Percentiles rank a stretch among this genome's conserved stretches.
phyloP scores from a whole-genome alignment of 2,888 invertebrate genomes.

The Dendrolimus pini region DNA sequence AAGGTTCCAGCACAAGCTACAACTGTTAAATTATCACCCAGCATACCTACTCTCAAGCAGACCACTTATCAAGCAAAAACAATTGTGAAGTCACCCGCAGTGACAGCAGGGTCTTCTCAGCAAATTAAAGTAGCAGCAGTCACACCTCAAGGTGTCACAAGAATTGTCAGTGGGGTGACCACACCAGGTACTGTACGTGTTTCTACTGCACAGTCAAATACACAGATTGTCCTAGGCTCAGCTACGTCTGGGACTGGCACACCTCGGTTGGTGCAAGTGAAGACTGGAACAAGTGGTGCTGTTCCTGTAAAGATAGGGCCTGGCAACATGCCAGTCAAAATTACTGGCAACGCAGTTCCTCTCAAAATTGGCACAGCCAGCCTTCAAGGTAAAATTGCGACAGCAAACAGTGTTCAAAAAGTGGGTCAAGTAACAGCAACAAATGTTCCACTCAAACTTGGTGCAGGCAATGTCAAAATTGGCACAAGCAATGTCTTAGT shows the following conservation, averaged over 20 bases:
- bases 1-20: constrained; percentile 46
- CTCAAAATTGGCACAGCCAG: constrained; percentile 61
- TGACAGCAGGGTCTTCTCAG: constrained; percentile 50
- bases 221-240: constrained; percentile 55
- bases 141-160: constrained; percentile 59
- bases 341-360: constrained; percentile 51
- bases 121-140: constrained; percentile 64
- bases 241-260: constrained; percentile 41
- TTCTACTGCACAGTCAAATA: constrained; percentile 52
- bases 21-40: constrained; percentile 55
- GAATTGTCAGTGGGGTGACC: constrained; percentile 58
- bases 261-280: constrained; percentile 64
- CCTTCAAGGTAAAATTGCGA: constrained; percentile 51
- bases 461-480: constrained; percentile 66
- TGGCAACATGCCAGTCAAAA: constrained; percentile 56
- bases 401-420: constrained; percentile 52
- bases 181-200: constrained; percentile 55
- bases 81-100: constrained; percentile 44
- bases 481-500: constrained; percentile 65
- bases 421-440: constrained; percentile 34
- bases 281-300: constrained; percentile 45
- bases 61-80: constrained; percentile 49
- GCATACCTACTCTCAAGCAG: constrained; percentile 54
- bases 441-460: constrained; percentile 55
- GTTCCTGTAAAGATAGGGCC: constrained; percentile 57